Percentiles rank a stretch among this genome's conserved stretches.
phyloP scores from a whole-genome alignment of 1,140 invertebrate genomes.

The Argopecten irradians region DNA sequence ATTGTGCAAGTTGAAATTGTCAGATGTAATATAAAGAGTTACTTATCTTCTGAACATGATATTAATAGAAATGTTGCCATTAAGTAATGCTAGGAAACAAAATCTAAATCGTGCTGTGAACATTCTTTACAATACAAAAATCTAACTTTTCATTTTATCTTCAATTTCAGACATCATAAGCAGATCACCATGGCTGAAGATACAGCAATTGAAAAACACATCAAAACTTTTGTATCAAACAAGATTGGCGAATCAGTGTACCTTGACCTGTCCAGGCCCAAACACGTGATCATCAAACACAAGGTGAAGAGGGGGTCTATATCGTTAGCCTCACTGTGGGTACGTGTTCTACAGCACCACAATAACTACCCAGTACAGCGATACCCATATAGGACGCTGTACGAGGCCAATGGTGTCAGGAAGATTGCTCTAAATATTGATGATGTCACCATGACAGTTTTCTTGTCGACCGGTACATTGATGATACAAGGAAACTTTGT shows the following conservation, averaged over 20 bases:
- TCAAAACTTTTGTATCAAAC: constrained; percentile 54
- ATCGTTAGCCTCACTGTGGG: constrained; percentile 56
- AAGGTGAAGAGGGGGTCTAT: constrained; percentile 52
- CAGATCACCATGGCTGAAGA: constrained; percentile 44
- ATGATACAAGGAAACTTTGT: constrained; percentile 59
- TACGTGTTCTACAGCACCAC: constrained; percentile 55
- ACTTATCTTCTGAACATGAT: too few relatives aligned
- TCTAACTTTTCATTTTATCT: not conserved
- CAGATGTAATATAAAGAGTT: too few relatives aligned
- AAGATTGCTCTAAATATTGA: constrained; percentile 61
- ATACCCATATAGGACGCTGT: constrained; percentile 60
- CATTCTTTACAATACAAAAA: too few relatives aligned
- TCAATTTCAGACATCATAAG: not conserved
- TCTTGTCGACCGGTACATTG: constrained; percentile 55
- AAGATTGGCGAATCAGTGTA: constrained; percentile 58
- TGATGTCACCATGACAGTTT: constrained; percentile 60
- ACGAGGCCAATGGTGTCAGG: constrained; percentile 55
- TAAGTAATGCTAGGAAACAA: too few relatives aligned
- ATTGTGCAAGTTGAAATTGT: too few relatives aligned
- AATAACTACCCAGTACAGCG: constrained; percentile 62
- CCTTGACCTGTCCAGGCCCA: constrained; percentile 53
- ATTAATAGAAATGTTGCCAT: too few relatives aligned
- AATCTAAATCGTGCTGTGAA: too few relatives aligned
- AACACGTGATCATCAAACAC: constrained; percentile 51
- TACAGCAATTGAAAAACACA: constrained; percentile 53